Base-by-base conservation (phyloP, 2,888 invertebrate genomes). In the Macropis europaea region DNA sequence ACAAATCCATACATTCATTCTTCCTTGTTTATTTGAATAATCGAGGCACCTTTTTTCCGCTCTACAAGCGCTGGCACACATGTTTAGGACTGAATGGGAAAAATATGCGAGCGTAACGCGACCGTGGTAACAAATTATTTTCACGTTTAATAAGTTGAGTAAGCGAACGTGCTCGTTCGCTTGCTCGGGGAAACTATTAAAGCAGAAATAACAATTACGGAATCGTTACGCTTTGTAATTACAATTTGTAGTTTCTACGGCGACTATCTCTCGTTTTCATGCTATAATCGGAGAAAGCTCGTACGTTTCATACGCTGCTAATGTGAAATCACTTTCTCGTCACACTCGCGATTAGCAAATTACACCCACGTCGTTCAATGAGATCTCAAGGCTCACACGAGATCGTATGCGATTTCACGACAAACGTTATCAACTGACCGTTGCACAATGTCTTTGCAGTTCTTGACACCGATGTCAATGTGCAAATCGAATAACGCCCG, bases 41-140 rank as follows among this genome's bases (percentile, higher is more conserved):
- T 24, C 64, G 30, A 43, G 64, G 30, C 56, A 24, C 43, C 30
- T 26, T 50, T 50, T 63, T 64, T 64, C 56, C 68, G 68, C 68
- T 68, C 64, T 56, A 68, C 24, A 68, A 68, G 36, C 64, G 43
- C 19, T 56, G 68, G 24, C 68, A 68, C 43, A 56, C 64, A 68
- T 68, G 30, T 32, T 43, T 50, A 48, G 15, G 9, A 48, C 43
- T 36, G 15, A 28, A 28, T 48, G 48, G 13, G 34, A 13, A 22
- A 43, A 67, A 40, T 28, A 50, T 36, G 36, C 36, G 15, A 17
- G 13, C 30, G 24, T 24, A 30, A 64, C 43, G 30, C 48, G 56
- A 64, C 36, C 50, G 36, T 50, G 56, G 28, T 26, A 64, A 64
- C 30, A 43, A n/a, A 67, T 63, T 47, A 66, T 60, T 50, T 17